phyloP scores from a whole-genome alignment of 2,888 invertebrate genomes.

The Metellina segmentata region DNA sequence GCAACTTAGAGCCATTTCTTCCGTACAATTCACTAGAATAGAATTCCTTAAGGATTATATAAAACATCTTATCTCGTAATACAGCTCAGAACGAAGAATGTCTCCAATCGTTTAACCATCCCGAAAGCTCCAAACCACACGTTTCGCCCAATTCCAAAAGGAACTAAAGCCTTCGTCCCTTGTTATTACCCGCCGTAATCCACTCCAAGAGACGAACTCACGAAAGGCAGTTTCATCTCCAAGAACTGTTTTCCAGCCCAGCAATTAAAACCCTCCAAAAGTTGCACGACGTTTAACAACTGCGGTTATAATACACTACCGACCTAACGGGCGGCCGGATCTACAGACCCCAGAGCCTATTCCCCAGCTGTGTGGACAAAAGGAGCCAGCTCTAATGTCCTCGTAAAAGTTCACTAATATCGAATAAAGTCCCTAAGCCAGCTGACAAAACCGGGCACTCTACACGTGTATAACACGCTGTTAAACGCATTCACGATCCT shows the following conservation, averaged over 20 bases:
- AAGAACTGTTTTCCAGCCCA: slow-evolving; percentile 13
- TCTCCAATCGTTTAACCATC: no score
- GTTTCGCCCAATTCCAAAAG: not conserved
- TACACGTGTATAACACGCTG: slow-evolving; percentile 76
- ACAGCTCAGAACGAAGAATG: not conserved
- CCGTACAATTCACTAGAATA: not conserved
- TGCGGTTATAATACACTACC: slow-evolving; percentile 33
- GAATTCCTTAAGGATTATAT: not conserved
- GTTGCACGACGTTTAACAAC: slow-evolving; percentile 55
- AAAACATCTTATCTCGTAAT: not conserved
- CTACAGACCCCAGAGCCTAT: no score
- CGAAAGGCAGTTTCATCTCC: not conserved
- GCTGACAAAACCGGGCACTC: slow-evolving; percentile 64
- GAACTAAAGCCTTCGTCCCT: not conserved
- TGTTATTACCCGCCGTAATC: slow-evolving; percentile 21
- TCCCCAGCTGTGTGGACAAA: slow-evolving; percentile 74
- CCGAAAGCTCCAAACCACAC: no score
- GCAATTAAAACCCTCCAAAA: slow-evolving; percentile 59
- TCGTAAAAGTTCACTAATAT: slow-evolving; percentile 72
- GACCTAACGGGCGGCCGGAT: not conserved
- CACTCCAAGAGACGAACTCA: not conserved
- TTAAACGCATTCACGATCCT: slow-evolving; percentile 67
- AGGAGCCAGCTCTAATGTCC: slow-evolving; percentile 47
- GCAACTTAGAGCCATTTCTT: no score
- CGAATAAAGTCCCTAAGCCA: slow-evolving; percentile 61